Percentiles rank a stretch among this genome's conserved stretches.
phyloP scores from a whole-genome alignment of 2,888 invertebrate genomes.

The Monoplex corrugatus region DNA sequence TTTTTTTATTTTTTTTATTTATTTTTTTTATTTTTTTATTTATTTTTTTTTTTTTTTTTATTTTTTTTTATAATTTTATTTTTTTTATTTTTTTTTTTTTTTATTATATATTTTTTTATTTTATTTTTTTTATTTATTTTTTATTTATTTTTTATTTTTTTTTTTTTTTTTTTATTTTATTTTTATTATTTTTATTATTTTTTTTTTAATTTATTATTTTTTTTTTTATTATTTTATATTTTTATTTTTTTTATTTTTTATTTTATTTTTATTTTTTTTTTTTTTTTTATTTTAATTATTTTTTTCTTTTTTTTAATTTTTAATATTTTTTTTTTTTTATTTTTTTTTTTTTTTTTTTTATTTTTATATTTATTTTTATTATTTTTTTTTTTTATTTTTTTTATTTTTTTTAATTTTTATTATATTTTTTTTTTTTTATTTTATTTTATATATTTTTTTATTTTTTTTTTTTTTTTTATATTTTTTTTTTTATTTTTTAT shows the following conservation, averaged over 20 bases:
- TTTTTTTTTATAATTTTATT: not conserved
- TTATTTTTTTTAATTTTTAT: slow-evolving; percentile 26
- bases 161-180: slow-evolving; percentile 1
- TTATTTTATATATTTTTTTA: not conserved
- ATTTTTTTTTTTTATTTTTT: not conserved
- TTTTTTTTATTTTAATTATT: not conserved
- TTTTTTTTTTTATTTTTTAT: too few relatives aligned
- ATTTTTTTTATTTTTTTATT: not conserved
- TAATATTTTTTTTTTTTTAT: not conserved
- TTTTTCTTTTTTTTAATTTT: not conserved
- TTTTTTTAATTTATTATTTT: not conserved
- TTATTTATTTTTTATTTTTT: not conserved
- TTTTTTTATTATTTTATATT: not conserved
- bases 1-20: not conserved
- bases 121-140: not conserved
- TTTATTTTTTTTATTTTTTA: not conserved
- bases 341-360: slow-evolving; percentile 5
- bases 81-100: not conserved
- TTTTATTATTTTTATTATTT: not conserved
- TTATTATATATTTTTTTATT: not conserved
- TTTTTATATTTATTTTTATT: slow-evolving; percentile 4
- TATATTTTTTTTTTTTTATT: not conserved
- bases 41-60: not conserved
- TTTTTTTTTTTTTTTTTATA: not conserved
- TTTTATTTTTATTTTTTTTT: not conserved